Percentiles rank a stretch among this genome's conserved stretches.
phyloP scores from a whole-genome alignment of 2,797 vertebrate species.

The Gorsachius magnificus region DNA sequence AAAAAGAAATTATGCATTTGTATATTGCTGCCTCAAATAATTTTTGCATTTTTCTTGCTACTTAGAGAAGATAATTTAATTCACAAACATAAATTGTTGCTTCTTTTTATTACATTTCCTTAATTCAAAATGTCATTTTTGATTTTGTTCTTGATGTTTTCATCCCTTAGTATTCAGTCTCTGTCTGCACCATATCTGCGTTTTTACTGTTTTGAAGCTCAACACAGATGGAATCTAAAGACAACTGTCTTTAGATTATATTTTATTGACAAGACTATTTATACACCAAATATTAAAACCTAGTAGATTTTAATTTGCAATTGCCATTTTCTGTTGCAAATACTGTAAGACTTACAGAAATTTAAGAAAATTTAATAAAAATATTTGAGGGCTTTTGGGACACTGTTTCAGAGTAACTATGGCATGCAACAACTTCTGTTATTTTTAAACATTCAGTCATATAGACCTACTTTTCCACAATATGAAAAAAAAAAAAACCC shows the following conservation, averaged over 20 bases:
- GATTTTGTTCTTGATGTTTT: neutral
- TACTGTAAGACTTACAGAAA: neutral
- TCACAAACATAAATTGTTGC: neutral
- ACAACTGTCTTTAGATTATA: neutral
- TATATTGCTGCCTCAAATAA: neutral
- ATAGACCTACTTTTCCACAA: neutral
- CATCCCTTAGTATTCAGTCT: neutral
- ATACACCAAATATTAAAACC: neutral
- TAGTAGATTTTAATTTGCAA: neutral
- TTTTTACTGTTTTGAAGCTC: neutral
- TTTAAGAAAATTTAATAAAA: neutral
- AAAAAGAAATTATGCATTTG: neutral
- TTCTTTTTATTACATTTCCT: neutral
- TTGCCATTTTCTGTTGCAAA: neutral
- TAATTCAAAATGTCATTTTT: neutral
- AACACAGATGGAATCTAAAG: neutral
- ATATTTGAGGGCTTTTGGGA: neutral
- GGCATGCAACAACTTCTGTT: neutral
- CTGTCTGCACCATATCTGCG: neutral
- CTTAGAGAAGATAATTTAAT: neutral
- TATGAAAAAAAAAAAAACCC: accelerated
- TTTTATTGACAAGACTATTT: neutral
- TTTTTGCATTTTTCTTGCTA: neutral
- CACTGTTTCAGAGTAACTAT: neutral
- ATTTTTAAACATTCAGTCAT: neutral